A percentile compares a stretch with the other conserved stretches of the same genome.
phyloP scores from a whole-genome alignment of 2,113 vertebrate genomes.

The Anhinga anhinga region DNA sequence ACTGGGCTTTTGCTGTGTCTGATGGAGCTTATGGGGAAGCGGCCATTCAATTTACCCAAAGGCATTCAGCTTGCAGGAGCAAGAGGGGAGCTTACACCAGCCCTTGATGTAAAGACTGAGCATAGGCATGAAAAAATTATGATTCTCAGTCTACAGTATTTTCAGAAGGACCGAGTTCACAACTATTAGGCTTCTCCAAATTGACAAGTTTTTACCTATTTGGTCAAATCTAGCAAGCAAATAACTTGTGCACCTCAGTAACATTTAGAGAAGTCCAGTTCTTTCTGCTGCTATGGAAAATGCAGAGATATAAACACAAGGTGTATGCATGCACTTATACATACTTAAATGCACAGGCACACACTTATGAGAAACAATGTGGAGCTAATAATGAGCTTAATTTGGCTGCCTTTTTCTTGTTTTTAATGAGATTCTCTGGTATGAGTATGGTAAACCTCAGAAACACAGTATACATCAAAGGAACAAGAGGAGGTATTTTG shows the following conservation, averaged over 20 bases:
- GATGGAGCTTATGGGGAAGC: not conserved
- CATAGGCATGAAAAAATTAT: not conserved
- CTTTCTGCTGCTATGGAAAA: not conserved
- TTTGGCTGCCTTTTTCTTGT: not conserved
- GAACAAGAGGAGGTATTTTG: not conserved
- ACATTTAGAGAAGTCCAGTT: not conserved
- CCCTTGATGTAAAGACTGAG: not conserved
- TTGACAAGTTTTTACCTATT: not conserved
- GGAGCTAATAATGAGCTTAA: not conserved
- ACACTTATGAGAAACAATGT: not conserved
- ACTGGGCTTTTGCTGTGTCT: not conserved
- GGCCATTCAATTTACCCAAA: not conserved
- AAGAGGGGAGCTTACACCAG: not conserved
- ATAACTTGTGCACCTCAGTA: rapidly evolving
- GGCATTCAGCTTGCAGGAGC: not conserved
- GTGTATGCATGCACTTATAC: not conserved
- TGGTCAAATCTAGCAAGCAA: not conserved
- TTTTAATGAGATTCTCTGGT: not conserved
- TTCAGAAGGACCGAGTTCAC: not conserved
- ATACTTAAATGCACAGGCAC: not conserved
- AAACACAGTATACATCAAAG: not conserved
- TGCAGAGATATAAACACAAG: not conserved
- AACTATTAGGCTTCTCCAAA: not conserved
- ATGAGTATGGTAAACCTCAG: not conserved
- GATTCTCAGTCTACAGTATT: not conserved